Conservation (phyloP, 2,797 vertebrate genomes). For the Halcyon leucocephala region DNA sequence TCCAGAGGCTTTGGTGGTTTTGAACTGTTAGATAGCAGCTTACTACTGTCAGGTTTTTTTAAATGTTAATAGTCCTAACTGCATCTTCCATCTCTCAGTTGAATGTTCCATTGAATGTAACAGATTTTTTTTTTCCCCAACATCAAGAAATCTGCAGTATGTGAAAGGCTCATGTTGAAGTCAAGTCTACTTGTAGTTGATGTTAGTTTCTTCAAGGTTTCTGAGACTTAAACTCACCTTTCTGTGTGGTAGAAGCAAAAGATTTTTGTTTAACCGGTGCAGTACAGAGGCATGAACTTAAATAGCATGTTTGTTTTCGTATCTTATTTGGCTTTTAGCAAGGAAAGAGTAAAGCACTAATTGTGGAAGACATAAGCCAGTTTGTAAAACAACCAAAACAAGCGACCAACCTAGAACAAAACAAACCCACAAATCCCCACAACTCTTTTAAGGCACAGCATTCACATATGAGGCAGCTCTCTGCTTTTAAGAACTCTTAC, state of each 20-base stretch:
- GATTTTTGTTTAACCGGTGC: background rate
- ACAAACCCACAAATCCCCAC: no score
- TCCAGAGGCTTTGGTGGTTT: background rate
- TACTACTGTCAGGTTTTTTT: background rate
- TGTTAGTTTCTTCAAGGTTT: background rate
- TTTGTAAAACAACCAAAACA: background rate
- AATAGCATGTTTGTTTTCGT: background rate
- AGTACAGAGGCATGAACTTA: background rate
- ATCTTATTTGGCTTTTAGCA: background rate
- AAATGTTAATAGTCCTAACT: background rate
- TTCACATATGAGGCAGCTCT: background rate
- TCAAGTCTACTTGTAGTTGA: background rate
- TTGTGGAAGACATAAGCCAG: background rate
- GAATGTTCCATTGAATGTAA: background rate
- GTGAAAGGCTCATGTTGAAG: background rate
- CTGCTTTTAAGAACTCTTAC: background rate
- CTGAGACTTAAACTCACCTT: background rate
- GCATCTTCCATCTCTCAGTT: background rate
- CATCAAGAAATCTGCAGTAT: background rate
- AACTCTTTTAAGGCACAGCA: background rate
- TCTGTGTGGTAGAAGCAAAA: background rate
- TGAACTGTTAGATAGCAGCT: background rate
- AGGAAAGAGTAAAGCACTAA: background rate
- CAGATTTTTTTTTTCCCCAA: background rate
- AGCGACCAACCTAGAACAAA: no score